Evolutionary conservation across 2,888 invertebrate species (phyloP).

Genomic region (Drosophila greeni): DNA sequence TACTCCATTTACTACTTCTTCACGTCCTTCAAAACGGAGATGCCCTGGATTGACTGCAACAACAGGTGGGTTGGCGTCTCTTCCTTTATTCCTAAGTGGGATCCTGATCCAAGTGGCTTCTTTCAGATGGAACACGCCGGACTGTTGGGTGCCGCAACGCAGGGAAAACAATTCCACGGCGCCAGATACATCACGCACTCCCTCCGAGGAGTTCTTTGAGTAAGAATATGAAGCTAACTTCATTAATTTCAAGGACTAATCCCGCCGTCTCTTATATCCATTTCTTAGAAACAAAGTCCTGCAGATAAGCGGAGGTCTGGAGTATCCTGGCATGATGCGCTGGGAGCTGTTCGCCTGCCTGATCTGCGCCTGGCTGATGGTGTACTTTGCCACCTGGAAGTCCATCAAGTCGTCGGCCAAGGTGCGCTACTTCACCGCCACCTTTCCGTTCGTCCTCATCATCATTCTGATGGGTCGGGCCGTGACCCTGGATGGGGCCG

Average conservation of each 20-base stretch:
- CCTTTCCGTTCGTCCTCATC: slow-evolving; percentile 93
- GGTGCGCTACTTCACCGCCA: slow-evolving; percentile 95
- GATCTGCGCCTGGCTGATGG: slow-evolving; percentile 94
- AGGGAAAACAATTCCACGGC: slow-evolving; percentile 82
- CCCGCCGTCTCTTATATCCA: not conserved
- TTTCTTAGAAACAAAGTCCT: slow-evolving; percentile 87
- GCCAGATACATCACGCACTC: slow-evolving; percentile 87
- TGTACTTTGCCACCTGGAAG: slow-evolving; percentile 98
- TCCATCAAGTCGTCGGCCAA: slow-evolving; percentile 96
- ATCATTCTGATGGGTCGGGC: slow-evolving; percentile 91
- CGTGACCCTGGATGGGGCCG: slow-evolving; percentile 93
- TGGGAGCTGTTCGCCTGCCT: slow-evolving; percentile 95
- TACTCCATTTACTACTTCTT: slow-evolving; percentile 96
- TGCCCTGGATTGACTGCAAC: slow-evolving; percentile 93
- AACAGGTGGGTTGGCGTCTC: slow-evolving; percentile 88
- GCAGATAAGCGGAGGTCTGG: slow-evolving; percentile 90
- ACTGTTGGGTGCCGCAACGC: slow-evolving; percentile 88
- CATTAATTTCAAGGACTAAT: not conserved
- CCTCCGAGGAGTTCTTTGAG: slow-evolving; percentile 96
- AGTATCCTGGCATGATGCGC: slow-evolving; percentile 88
- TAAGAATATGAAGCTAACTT: slow-evolving; percentile 78
- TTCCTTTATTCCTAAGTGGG: slow-evolving; percentile 81
- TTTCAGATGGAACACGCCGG: slow-evolving; percentile 84
- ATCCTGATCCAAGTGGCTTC: not conserved
- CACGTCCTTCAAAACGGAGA: slow-evolving; percentile 90